Base-by-base conservation (phyloP, 2,113 vertebrate species). In the Sciurus niger region DNA sequence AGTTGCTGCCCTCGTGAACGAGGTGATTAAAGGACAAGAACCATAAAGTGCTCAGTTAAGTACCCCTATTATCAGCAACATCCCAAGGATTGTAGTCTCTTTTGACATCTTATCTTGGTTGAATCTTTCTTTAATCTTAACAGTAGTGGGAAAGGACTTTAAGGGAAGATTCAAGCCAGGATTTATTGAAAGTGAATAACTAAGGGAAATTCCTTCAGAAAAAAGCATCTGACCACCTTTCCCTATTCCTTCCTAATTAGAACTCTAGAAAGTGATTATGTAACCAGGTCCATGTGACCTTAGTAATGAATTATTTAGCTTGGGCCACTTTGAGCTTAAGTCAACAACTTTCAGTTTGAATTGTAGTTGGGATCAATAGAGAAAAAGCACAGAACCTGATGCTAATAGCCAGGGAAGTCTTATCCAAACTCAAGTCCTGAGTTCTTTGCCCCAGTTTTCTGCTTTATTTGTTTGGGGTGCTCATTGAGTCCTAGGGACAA, bases 281-380 rank as follows among this genome's bases (percentile, higher is more conserved):
- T 70, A 95, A 65, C n/a, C 55, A 74, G 43, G 11, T 32, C 96
- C 98, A 2, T 0, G 0, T 89, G 97, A 97, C 80, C 67, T 86
- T 28, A 43, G 60, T 55, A 30, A 43, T 0, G n/a, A 90, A 95
- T 96, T 97, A 4, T 97, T 94, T 67, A 63, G 70, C 92, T 84
- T 63, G 25, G 82, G 32, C 60, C n/a, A 46, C 72, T 97, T 63
- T 96, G 97, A 73, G 48, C 92, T 85, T 91, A 96, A 96, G 92
- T 91, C 94, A 97, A 97, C 79, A 95, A 76, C 53, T 89, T 70
- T 6, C 46, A 91, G 92, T 89, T 94, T 94, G 84, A 51, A 80
- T 84, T 95, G 86, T 51, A 10, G 55, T 60, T 77, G 43, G 40
- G 82, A 96, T 96, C 3, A 0, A 94, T 97, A 82, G 24, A 67